Evolutionary conservation across 2,797 vertebrate genomes (phyloP).

Genomic region (Acrocephalus scirpaceus): DNA sequence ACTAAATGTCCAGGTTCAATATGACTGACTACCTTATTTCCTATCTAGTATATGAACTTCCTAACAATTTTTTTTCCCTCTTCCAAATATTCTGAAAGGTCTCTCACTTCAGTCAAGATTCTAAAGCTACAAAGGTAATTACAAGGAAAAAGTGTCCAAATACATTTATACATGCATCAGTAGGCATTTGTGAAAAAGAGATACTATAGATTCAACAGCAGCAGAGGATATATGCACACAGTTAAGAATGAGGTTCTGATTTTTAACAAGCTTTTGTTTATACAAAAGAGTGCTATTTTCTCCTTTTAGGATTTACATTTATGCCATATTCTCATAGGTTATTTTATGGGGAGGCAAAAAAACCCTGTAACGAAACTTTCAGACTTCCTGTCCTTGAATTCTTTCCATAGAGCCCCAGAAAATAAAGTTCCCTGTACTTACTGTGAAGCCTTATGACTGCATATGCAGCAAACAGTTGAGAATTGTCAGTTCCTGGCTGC

Average conservation of each 20-base stretch:
- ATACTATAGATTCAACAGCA: not conserved
- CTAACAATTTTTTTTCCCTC: not conserved
- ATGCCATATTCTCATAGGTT: not conserved
- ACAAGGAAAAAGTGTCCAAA: not conserved
- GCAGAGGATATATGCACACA: not conserved
- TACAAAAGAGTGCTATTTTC: not conserved
- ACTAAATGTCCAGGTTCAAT: not conserved
- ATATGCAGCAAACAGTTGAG: not conserved
- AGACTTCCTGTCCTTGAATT: not conserved
- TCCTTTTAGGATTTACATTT: not conserved
- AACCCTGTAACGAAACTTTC: not conserved
- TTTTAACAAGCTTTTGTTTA: not conserved
- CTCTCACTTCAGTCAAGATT: not conserved
- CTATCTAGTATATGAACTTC: not conserved
- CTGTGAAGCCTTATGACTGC: not conserved
- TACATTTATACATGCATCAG: not conserved
- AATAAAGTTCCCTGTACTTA: not conserved
- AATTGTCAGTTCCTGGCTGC: not conserved
- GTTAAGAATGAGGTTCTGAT: not conserved
- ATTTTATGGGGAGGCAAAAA: not conserved
- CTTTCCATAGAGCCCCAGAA: not conserved
- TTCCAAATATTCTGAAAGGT: not conserved
- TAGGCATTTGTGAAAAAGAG: not conserved
- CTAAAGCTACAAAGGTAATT: not conserved
- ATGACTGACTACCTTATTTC: not conserved